Base-by-base conservation (phyloP, 2,888 invertebrate genomes). In the Perithous albicinctus region DNA sequence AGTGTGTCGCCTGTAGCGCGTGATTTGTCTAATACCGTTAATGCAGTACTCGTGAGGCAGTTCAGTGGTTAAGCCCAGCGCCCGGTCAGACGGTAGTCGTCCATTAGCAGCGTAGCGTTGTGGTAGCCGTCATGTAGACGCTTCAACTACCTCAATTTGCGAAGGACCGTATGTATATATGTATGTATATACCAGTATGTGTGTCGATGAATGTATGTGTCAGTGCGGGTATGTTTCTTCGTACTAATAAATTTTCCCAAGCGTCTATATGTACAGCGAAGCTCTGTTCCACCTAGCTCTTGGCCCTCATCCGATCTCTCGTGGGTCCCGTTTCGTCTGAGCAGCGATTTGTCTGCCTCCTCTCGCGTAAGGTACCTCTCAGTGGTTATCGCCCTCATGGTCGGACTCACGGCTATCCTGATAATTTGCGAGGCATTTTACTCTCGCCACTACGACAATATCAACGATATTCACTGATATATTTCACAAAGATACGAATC, bases 21-120 rank as follows among this genome's bases (percentile, higher is more conserved):
- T 77, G 69, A 77, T 81, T 77, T 69, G 63, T 77, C 61, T 67
- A n/a, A n/a, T n/a, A 20, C 29, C 67, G 63, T 48, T 74, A 78
- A 48, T 15, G 38, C 26, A 48, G 32, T 59, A 18, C n/a, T 1
- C 23, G 70, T 51, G 70, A 74, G 56, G 20, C n/a, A 35, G 29
- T 67, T 76, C 69, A 78, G 78, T 78, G 78, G 74, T 78, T 78
- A 41, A 70, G 74, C 43, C 56, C 64, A 69, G 35, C 54, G 81
- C 20, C 56, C 35, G 48, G 78, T 81, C 78, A 70, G 81, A 81
- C 78, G 78, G 29, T 70, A 59, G 64, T 64, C 78, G 81, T 81
- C 74, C 76, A 77, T 80, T 77, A 80, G 72, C 76, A 61, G 23
- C 72, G 70, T 51, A 70, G 66, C 76, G 72, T 64, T n/a, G 32